Evolutionary conservation across 2,888 invertebrate genomes (phyloP).

Genomic region (Gnatocerus cornutus): DNA sequence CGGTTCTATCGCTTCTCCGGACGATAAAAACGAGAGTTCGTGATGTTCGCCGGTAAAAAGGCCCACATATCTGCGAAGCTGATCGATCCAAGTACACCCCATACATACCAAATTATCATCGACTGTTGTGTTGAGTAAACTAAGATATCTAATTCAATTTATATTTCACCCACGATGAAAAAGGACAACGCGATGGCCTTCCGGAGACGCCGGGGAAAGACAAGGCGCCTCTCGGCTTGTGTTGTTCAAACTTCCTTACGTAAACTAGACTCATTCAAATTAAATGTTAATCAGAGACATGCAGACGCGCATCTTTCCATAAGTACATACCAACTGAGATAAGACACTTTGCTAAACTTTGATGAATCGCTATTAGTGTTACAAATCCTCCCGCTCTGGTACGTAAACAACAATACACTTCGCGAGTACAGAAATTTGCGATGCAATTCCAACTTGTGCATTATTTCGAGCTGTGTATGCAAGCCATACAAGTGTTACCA

Average conservation of each 20-base stretch:
- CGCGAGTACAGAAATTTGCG: not conserved
- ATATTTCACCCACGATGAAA: conserved; percentile 52
- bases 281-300: conserved; percentile 34
- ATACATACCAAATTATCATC: conserved; percentile 51
- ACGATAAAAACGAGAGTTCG: conserved; percentile 41
- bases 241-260: conserved; percentile 23
- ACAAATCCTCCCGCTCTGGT: conserved; percentile 3
- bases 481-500: not conserved
- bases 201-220: conserved; percentile 26
- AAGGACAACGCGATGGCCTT: conserved; percentile 45
- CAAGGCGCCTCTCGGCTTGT: conserved; percentile 9
- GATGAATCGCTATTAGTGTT: conserved; percentile 14
- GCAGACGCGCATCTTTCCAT: conserved; percentile 22
- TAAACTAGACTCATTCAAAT: conserved; percentile 26
- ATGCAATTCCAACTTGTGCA: conserved; percentile 15
- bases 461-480: conserved; percentile 9
- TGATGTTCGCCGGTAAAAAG: conserved; percentile 31
- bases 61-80: conserved; percentile 33
- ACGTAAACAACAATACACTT: conserved; percentile 10
- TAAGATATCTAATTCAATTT: conserved; percentile 54
- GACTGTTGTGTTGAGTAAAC: conserved; percentile 48
- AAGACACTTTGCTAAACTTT: conserved; percentile 14
- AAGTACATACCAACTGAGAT: conserved; percentile 13
- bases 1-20: conserved; percentile 16
- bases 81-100: conserved; percentile 40